Base-by-base conservation (phyloP, 1,140 invertebrate genomes). In the Eupristina koningsbergeri region DNA sequence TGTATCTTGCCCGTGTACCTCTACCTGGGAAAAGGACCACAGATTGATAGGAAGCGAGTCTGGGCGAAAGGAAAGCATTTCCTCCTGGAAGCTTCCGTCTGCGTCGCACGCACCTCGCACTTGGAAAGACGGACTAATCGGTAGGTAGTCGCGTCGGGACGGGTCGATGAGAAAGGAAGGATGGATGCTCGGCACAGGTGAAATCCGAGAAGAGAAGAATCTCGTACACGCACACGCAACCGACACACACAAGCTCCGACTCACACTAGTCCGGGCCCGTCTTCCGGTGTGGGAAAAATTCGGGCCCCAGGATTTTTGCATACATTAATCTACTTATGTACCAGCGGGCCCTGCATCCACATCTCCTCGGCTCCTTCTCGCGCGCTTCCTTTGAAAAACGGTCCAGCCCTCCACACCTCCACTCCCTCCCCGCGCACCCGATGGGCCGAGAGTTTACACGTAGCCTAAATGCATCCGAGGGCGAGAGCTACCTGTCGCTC, bases 211-310 rank as follows among this genome's bases (percentile, higher is more conserved):
- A 75, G 82, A n/a, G n/a, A n/a, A n/a, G n/a, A n/a, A n/a, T n/a
- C 9, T 50, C 31, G 39, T 41, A 22, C 13, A 26, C 26, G 29
- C 50, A 26, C 1, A 1, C 19, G 39, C 45, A n/a, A n/a, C n/a
- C n/a, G n/a, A n/a, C n/a, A n/a, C n/a, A n/a, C n/a, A n/a, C n/a
- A n/a, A n/a, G n/a, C n/a, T n/a, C n/a, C n/a, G n/a, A n/a, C n/a
- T n/a, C n/a, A n/a, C n/a, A n/a, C n/a, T n/a, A n/a, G n/a, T n/a
- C n/a, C n/a, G n/a, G 69, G 71, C 15, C 29, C 45, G 34, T 71
- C 67, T 84, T 84, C 83, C 83, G 83, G 83, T 84, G 83, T 84
- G 83, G 83, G 83, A 84, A 84, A 84, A 84, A 80, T 84, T 61
- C 50, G 34, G 53, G n/a, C 41, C 39, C 29, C 19, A 61, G 2